Percentiles rank a stretch among this genome's conserved stretches.
These are phyloP conservation scores for Acromyrmex charruanus DNA, from an alignment of 1,140 invertebrate genomes.

Conservation along the genomic window DNA sequence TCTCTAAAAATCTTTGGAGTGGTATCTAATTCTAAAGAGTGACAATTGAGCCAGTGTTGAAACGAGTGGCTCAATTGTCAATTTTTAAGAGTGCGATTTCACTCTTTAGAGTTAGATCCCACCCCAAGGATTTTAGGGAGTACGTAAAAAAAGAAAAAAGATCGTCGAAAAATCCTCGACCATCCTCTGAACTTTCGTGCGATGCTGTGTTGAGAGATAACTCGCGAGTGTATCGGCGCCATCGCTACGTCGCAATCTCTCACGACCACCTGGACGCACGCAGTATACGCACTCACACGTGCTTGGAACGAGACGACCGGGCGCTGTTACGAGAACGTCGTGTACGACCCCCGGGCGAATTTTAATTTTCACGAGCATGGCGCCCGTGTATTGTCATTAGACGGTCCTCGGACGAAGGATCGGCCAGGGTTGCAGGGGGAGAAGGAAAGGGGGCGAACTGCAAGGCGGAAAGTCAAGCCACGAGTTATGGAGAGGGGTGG, in stretches of 20 bases:
- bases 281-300: neutral
- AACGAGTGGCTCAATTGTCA: no score
- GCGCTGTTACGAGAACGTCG: conserved; percentile 41
- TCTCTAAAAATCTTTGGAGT: no score
- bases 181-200: neutral
- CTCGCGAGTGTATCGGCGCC: conserved; percentile 48
- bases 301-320: neutral
- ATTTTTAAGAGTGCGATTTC: no score
- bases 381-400: conserved; percentile 79
- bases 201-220: neutral
- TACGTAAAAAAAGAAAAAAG: neutral
- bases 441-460: neutral
- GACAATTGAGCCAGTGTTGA: no score
- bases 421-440: conserved; percentile 20
- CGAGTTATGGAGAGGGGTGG: conserved; percentile 74
- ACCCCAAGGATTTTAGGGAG: no score
- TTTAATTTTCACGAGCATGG: conserved; percentile 79
- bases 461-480: conserved; percentile 68
- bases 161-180: neutral
- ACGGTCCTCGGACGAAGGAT: conserved; percentile 66
- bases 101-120: no score
- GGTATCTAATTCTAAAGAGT: no score
- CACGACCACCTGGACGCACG: conserved; percentile 51
- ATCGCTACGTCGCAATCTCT: conserved; percentile 26
- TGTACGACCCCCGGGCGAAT: conserved; percentile 74